Conservation (phyloP, 2,113 vertebrate genomes). For the Xiphias gladius region DNA sequence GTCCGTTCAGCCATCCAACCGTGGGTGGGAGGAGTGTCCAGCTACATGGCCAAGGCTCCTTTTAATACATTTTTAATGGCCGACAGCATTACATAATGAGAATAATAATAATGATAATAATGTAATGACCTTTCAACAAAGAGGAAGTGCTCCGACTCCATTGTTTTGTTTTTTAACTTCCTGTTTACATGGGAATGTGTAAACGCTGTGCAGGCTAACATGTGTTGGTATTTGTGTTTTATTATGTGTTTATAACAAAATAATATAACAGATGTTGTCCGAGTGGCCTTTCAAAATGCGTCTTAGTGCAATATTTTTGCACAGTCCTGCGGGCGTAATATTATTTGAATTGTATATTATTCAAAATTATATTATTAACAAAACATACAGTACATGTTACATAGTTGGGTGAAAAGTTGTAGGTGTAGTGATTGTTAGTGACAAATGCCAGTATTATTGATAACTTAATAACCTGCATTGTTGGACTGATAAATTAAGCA, state of each 20-base stretch:
- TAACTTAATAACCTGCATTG: background rate
- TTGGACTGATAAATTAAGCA: background rate
- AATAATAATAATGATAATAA: background rate
- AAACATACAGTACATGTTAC: background rate
- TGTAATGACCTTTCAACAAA: no score
- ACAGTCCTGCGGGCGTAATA: background rate
- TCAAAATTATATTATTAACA: background rate
- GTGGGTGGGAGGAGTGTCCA: background rate
- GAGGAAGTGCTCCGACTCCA: background rate
- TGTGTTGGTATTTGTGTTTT: background rate
- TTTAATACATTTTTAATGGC: background rate
- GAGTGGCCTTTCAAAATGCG: background rate
- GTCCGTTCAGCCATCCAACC: no score
- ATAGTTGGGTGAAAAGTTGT: background rate
- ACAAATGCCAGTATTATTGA: background rate
- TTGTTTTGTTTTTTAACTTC: background rate
- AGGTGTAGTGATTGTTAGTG: no score
- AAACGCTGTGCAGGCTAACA: background rate
- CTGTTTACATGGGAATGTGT: background rate
- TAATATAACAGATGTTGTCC: background rate
- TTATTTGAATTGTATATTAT: no score
- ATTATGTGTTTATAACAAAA: background rate
- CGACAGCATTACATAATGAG: background rate
- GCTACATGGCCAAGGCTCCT: background rate
- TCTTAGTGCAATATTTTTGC: background rate